These are phyloP conservation scores for Amblyjoppa proteus DNA, from an alignment of 2,888 invertebrate genomes.

Conservation along the genomic window DNA sequence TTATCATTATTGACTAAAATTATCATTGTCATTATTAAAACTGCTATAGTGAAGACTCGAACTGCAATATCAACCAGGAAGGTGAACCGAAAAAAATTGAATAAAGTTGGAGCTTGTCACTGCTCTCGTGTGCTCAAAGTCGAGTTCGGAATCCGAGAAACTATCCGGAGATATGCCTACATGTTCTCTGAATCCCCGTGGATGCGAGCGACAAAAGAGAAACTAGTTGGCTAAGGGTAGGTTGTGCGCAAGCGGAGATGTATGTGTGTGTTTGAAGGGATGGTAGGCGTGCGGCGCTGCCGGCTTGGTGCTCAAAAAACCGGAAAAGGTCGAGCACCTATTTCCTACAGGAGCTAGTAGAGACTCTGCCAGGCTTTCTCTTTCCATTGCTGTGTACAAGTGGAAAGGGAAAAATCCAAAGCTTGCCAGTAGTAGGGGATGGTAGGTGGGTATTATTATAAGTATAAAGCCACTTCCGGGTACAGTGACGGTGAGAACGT, in stretches of 20 bases:
- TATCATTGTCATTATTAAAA: not conserved
- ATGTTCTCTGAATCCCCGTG: constrained; percentile 11
- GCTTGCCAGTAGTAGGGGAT: constrained; percentile 33
- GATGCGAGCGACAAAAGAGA: constrained; percentile 13
- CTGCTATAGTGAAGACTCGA: not conserved
- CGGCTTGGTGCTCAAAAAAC: constrained; percentile 61
- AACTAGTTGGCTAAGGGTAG: constrained; percentile 11
- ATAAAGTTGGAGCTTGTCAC: not conserved
- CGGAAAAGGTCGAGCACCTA: constrained; percentile 73
- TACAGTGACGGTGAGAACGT: constrained; percentile 50
- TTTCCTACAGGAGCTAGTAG: constrained; percentile 65
- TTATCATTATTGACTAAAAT: not conserved
- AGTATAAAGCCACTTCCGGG: constrained; percentile 74
- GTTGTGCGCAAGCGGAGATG: not conserved
- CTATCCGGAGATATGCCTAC: not conserved
- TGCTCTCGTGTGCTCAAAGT: not conserved
- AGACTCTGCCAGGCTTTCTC: constrained; percentile 50
- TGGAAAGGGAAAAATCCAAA: constrained; percentile 14
- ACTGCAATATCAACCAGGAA: not conserved
- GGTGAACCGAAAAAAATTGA: not conserved
- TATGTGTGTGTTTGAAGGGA: constrained; percentile 3
- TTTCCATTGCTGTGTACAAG: constrained; percentile 41
- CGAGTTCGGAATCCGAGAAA: constrained; percentile 3
- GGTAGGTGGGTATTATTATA: constrained; percentile 71
- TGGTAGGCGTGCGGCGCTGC: not conserved